Conservation (phyloP, 2,888 invertebrate genomes). For the Sturmia bella region DNA sequence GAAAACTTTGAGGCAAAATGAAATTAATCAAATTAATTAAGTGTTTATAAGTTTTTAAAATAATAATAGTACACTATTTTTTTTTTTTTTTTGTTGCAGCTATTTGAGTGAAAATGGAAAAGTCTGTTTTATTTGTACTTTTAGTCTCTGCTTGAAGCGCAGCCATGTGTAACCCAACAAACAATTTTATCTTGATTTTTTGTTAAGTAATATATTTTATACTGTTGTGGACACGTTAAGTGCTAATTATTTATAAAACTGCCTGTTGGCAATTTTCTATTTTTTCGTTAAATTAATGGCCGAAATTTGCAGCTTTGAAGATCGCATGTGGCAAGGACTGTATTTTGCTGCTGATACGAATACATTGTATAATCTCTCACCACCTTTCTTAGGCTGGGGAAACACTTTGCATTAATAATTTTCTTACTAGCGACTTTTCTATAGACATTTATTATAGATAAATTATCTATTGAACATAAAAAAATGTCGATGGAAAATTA, state of each 20-base stretch:
- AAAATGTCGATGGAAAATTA: too few species aligned
- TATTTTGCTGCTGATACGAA: too few species aligned
- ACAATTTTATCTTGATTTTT: slow-evolving; percentile 45
- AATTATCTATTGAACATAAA: too few species aligned
- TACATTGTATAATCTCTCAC: too few species aligned
- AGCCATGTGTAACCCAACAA: slow-evolving; percentile 54
- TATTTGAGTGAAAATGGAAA: neutral
- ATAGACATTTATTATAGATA: too few species aligned
- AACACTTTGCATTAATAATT: too few species aligned
- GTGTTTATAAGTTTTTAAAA: slow-evolving; percentile 23
- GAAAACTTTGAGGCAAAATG: slow-evolving; percentile 1
- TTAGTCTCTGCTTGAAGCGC: slow-evolving; percentile 4
- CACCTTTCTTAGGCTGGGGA: too few species aligned
- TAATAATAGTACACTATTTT: too few species aligned
- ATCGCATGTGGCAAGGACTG: too few species aligned
- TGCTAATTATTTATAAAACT: neutral
- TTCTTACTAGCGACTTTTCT: too few species aligned
- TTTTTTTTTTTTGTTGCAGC: neutral
- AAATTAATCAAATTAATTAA: slow-evolving; percentile 41
- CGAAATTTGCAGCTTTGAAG: too few species aligned
- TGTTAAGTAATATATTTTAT: neutral
- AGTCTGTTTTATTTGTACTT: neutral
- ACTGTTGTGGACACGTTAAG: neutral
- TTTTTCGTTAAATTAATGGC: neutral
- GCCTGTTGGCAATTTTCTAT: neutral